Base-by-base conservation (phyloP, 2,797 vertebrate species). In the Neosilurus mollespiculum region DNA sequence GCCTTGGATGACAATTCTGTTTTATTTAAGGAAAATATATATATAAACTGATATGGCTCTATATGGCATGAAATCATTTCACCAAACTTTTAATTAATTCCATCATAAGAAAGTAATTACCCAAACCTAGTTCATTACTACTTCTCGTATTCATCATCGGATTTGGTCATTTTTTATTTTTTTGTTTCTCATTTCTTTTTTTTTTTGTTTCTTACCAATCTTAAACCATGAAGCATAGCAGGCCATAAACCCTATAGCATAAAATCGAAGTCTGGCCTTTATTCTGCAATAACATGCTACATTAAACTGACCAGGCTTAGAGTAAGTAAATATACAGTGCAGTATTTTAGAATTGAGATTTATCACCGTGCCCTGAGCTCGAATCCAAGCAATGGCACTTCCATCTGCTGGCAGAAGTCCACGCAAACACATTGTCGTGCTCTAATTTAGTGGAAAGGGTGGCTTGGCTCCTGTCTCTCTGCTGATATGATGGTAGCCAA, bases 381-480 rank as follows among this genome's bases (percentile, higher is more conserved):
- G 12, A 62, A 62, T 79, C 61, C 61, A 66, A 65, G 37, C 43
- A 53, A 12, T 65, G 22, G 7, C 59, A 24, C 37, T 64, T 78
- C 61, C 43, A 30, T 79, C 24, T 53, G 61, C 43, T 78, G 77
- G 43, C 61, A 79, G 43, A 64, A 3, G 20, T 49, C 20, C 37
- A 10, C 59, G 66, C 20, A 58, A 81, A 18, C 79, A 71, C n/a
- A 80, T 71, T 37, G 66, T 81, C 66, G 70, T 59, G 79, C 56
- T 71, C 53, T 81, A 49, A 71, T 71, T 81, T 58, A 61, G 67
- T 81, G 78, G 65, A 67, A 80, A 37, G 51, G 3, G 20, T 80
- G 80, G 80, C 34, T 81, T 71, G 54, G 54, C 71, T 81, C 22
- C 58, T 81, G 53, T 81, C 69, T 81, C 14, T 37, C 30, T 81